These are phyloP conservation scores for Lochmaea capreae DNA, from an alignment of 2,888 invertebrate genomes.

Conservation along the genomic window DNA sequence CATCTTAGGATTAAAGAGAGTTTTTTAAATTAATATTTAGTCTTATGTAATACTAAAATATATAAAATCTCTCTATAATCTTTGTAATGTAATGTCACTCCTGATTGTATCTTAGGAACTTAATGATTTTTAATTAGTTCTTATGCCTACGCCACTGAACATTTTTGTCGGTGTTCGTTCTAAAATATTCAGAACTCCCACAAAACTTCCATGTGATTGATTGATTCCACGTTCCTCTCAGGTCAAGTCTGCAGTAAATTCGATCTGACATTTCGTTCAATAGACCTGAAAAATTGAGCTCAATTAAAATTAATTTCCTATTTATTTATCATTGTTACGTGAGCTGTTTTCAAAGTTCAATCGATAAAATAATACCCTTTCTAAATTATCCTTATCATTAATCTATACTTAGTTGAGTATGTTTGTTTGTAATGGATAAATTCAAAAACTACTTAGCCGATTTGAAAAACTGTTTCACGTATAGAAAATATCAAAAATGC, in stretches of 20 bases:
- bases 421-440: too few relatives aligned
- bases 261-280: constrained; percentile 20
- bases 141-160: constrained; percentile 1
- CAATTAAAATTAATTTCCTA: constrained; percentile 26
- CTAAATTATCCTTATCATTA: neutral
- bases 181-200: constrained; percentile 27
- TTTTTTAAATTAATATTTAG: neutral
- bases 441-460: too few relatives aligned
- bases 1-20: neutral
- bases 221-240: constrained; percentile 27
- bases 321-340: constrained; percentile 20
- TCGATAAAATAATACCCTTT: constrained; percentile 16
- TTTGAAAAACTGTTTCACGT: too few relatives aligned
- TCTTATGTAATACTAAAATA: too few relatives aligned
- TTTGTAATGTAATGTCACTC: too few relatives aligned
- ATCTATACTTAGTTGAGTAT: too few relatives aligned
- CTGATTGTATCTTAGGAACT: too few relatives aligned
- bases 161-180: constrained; percentile 7
- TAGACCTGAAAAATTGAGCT: constrained; percentile 32
- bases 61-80: too few relatives aligned
- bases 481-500: too few relatives aligned
- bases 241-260: constrained; percentile 20
- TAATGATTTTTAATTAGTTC: neutral
- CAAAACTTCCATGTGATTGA: constrained; percentile 24
- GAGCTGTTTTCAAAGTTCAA: constrained; percentile 3